Base-by-base conservation (phyloP, 2,113 vertebrate species). In the Hipposideros armiger region DNA sequence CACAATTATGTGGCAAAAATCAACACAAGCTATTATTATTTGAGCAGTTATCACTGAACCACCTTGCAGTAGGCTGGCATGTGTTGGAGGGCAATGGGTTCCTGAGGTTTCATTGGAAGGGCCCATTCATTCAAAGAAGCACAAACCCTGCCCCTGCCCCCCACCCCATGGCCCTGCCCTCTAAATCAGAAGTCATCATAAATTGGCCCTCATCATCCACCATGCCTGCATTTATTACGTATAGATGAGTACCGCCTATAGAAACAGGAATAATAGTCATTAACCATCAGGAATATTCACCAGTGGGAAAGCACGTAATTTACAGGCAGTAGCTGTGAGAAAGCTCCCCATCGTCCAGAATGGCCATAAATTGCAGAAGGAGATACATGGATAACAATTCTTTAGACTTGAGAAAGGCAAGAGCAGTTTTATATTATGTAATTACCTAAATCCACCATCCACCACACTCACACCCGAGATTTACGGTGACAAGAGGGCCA, bases 381-480 rank as follows among this genome's bases (percentile, higher is more conserved):
- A 77, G 95, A 90, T 1, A 30, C 95, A 95, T 67, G 94, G 54
- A 95, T 77, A 98, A 92, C 91, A 95, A 91, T 96, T 98, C 92
- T 80, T 40, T 20, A 91, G 70, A 95, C 91, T 30, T 77, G 58
- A 96, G 69, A 98, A 97, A 96, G 82, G 81, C 74, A 80, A 90
- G 81, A 87, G 19, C 76, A 84, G 83, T 97, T 96, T 96, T 92
- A 95, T 93, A 90, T 94, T 93, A 96, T 97, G 80, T 67, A 96
- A 91, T 93, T 97, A 95, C 94, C 86, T 67, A 95, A 91, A 97
- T 45, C 80, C 84, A 97, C 92, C 95, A 98, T 17, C 80, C 32
- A 62, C 93, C 28, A 5, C 47, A 72, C 69, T 90, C 74, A 83
- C 13, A 11, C 11, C 84, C 11, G 7, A 16, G 73, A 92, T 98